Percentiles rank a stretch among this genome's conserved stretches.
Evolutionary conservation across 2,113 vertebrate species (phyloP).

Genomic region (Thymallus thymallus): DNA sequence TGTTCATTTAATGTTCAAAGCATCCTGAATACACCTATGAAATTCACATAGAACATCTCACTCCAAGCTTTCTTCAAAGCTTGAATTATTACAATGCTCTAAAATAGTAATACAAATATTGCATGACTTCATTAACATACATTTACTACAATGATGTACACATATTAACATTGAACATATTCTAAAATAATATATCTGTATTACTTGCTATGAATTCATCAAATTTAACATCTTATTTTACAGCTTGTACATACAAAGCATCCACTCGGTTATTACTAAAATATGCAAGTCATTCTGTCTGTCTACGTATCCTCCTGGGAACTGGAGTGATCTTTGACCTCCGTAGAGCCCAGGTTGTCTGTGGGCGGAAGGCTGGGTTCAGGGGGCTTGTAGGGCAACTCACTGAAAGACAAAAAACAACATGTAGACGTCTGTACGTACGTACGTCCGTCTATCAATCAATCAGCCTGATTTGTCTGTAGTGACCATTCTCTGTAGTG

Average conservation of each 20-base stretch:
- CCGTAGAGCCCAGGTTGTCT: constrained; percentile 45
- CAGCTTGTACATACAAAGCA: not conserved
- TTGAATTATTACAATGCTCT: no score
- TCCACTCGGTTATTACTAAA: constrained; percentile 26
- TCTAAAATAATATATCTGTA: constrained; percentile 36
- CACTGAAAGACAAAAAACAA: constrained; percentile 53
- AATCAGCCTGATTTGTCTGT: no score
- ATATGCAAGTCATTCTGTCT: constrained; percentile 20
- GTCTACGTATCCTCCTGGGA: constrained; percentile 68
- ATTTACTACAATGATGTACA: not conserved
- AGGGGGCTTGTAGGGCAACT: constrained; percentile 47
- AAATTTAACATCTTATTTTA: constrained; percentile 43
- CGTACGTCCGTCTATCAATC: not conserved
- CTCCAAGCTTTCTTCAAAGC: no score
- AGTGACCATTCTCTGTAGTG: not conserved
- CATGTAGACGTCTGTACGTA: not conserved
- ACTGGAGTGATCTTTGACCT: constrained; percentile 62
- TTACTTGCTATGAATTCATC: constrained; percentile 22
- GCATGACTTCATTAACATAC: no score
- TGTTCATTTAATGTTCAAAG: no score
- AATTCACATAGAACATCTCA: no score
- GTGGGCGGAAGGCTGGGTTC: constrained; percentile 28
- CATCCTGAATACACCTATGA: no score
- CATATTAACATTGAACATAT: not conserved
- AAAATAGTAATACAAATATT: no score